A percentile compares a stretch with the other conserved stretches of the same genome.
These are phyloP conservation scores for Canis aureus DNA, from an alignment of 2,113 vertebrate genomes.

Conservation along the genomic window DNA sequence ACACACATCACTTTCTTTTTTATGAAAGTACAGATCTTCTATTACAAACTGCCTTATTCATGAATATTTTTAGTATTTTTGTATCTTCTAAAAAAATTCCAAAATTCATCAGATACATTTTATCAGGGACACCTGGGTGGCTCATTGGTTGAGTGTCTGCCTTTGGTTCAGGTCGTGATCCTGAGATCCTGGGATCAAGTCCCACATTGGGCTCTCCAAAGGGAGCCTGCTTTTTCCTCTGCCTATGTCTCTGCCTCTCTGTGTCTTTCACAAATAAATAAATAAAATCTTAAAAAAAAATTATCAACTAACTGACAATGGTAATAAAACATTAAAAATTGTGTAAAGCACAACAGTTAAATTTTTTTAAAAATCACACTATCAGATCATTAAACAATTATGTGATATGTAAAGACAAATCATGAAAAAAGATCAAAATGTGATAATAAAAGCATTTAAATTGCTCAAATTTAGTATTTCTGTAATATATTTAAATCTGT, in stretches of 20 bases:
- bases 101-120: neutral
- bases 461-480: neutral
- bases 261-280: no score
- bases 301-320: neutral
- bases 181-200: no score
- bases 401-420: neutral
- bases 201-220: no score
- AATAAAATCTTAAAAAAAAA: no score
- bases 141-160: no score
- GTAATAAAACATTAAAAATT: neutral
- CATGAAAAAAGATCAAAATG: neutral
- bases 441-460: neutral
- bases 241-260: no score
- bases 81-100: neutral
- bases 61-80: neutral
- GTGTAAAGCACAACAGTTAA: neutral
- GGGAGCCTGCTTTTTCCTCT: no score
- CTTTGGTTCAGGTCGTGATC: no score
- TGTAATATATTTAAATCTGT: neutral
- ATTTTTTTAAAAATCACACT: neutral
- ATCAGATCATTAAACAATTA: neutral
- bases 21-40: neutral
- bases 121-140: neutral
- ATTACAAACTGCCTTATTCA: neutral
- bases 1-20: neutral